Evolutionary conservation across 23 tunicate species (phyloP).

Genomic region (Halocynthia aurantium): DNA sequence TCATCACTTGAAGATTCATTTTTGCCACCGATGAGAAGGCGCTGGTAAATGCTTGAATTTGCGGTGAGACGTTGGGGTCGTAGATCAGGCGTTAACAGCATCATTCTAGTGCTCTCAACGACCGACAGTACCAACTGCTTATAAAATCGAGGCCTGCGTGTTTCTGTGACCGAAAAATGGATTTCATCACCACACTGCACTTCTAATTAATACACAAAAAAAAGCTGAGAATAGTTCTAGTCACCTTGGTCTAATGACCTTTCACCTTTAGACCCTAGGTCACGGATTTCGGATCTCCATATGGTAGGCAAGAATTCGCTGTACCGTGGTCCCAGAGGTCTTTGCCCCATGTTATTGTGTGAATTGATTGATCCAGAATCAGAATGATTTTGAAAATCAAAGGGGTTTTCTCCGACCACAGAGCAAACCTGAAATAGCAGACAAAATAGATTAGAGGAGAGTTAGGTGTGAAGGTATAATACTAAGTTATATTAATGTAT

Average conservation of each 20-base stretch:
- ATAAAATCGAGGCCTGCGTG: slow-evolving; percentile 39
- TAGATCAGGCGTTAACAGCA: slow-evolving; percentile 52
- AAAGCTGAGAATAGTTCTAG: background rate
- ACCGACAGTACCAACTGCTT: slow-evolving; percentile 34
- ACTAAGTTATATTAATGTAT: no score
- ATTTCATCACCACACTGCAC: background rate
- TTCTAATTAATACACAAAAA: background rate
- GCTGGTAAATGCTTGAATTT: background rate
- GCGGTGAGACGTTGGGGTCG: slow-evolving; percentile 10
- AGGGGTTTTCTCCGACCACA: background rate
- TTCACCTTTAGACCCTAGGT: slow-evolving; percentile 17
- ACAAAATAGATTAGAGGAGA: no score
- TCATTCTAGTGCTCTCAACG: slow-evolving; percentile 51
- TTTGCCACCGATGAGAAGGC: background rate
- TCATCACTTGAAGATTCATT: background rate
- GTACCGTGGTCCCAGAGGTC: slow-evolving; percentile 47
- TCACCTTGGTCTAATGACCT: slow-evolving; percentile 1
- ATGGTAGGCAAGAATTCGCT: slow-evolving; percentile 73
- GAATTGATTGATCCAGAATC: background rate
- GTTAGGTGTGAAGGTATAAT: no score
- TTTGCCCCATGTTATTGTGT: background rate
- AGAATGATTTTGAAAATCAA: background rate
- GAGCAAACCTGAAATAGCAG: background rate
- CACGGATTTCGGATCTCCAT: slow-evolving; percentile 46
- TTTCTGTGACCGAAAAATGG: background rate